Percentiles rank a stretch among this genome's conserved stretches.
Conservation (phyloP, 64 coral and sea anemone species). For the Porites lutea region DNA sequence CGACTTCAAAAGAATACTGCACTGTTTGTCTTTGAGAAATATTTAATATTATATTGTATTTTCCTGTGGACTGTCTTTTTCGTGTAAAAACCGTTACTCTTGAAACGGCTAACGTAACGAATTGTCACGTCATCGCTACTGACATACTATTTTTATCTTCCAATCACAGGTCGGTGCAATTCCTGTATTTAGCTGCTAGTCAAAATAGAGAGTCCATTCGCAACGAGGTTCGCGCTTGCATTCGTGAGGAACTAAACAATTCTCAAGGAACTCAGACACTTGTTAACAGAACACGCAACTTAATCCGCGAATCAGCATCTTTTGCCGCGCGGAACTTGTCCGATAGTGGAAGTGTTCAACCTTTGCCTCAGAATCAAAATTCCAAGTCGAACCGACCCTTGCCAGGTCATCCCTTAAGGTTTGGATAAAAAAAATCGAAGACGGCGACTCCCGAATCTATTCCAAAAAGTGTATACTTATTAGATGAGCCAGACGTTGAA, state of each 20-base stretch:
- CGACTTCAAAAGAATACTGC: too few relatives aligned
- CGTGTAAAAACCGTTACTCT: too few relatives aligned
- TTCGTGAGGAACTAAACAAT: constrained; percentile 63
- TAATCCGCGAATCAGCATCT: constrained; percentile 43
- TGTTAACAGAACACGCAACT: constrained; percentile 48
- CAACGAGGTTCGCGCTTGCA: constrained; percentile 53
- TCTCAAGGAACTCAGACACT: constrained; percentile 45
- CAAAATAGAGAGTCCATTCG: neutral
- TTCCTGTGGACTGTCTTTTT: too few relatives aligned
- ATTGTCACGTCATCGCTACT: too few relatives aligned
- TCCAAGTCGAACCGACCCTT: constrained; percentile 43
- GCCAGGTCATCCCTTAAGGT: constrained; percentile 51
- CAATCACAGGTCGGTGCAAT: too few relatives aligned
- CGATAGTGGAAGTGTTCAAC: neutral
- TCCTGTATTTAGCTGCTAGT: too few relatives aligned
- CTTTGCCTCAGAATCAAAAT: too few relatives aligned
- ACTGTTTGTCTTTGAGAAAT: too few relatives aligned
- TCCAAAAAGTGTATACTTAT: constrained; percentile 64
- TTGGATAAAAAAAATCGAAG: constrained; percentile 49
- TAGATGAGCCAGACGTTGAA: constrained; percentile 52
- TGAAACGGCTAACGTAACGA: too few relatives aligned
- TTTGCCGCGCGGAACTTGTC: constrained; percentile 62
- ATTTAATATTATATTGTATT: too few relatives aligned
- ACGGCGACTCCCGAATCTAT: constrained; percentile 28
- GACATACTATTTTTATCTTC: too few relatives aligned